Conservation (phyloP, 2,888 invertebrate species). For the Caenorhabditis sp. region DNA sequence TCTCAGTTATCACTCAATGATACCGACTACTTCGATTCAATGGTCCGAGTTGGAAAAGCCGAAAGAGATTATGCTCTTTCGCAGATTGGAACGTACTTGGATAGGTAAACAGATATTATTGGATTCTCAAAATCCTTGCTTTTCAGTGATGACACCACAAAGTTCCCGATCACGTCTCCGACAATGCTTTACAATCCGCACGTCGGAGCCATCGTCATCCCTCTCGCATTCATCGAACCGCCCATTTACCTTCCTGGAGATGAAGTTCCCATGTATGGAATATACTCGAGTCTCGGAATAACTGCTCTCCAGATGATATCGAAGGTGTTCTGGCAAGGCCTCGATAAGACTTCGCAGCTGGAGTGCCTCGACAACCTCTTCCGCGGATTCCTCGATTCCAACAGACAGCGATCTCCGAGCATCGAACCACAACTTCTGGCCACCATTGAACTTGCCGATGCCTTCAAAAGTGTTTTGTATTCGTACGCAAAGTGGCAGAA, state of each 20-base stretch:
- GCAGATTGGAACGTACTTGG: constrained; percentile 63
- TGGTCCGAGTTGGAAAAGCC: constrained; percentile 54
- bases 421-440: constrained; percentile 45
- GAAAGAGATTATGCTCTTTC: constrained; percentile 58
- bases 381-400: constrained; percentile 57
- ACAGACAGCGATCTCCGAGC: constrained; percentile 36
- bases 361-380: constrained; percentile 59
- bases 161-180: constrained; percentile 52
- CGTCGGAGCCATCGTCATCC: constrained; percentile 47
- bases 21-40: constrained; percentile 62
- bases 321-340: constrained; percentile 62
- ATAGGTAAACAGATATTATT: constrained; percentile 18
- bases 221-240: constrained; percentile 62
- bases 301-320: constrained; percentile 62
- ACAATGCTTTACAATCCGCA: constrained; percentile 58
- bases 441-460: constrained; percentile 63
- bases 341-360: constrained; percentile 55
- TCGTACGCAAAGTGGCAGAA: constrained; percentile 65
- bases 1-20: constrained; percentile 58
- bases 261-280: constrained; percentile 58
- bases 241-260: constrained; percentile 60
- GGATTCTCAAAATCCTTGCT: too few relatives aligned
- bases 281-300: constrained; percentile 62
- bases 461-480: constrained; percentile 54
- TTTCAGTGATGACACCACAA: constrained; percentile 59